These are phyloP conservation scores for Turritopsis rubra DNA, from an alignment of 30 jellyfish, hydroid and myxozoan genomes.

Conservation along the genomic window DNA sequence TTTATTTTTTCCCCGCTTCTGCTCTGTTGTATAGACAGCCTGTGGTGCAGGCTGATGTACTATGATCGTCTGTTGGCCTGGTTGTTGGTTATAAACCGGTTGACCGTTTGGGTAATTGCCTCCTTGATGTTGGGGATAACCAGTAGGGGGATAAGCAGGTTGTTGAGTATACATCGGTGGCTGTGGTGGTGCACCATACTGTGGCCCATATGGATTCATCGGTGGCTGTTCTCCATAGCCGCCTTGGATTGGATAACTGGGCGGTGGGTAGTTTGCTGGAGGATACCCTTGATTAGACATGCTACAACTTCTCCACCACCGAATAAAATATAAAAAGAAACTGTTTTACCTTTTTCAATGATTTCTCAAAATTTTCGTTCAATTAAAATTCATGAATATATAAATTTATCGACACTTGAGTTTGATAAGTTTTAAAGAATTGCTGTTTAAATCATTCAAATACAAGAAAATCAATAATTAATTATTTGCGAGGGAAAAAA, in stretches of 20 bases:
- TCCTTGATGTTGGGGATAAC: background rate
- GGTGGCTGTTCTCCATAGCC: constrained; percentile 8
- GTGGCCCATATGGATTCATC: background rate
- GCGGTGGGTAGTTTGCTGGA: constrained; percentile 15
- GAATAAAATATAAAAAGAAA: background rate
- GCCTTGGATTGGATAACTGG: constrained; percentile 4
- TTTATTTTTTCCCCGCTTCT: background rate
- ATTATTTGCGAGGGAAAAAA: background rate
- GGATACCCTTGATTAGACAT: constrained; percentile 1
- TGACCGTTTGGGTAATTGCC: background rate
- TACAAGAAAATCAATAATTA: background rate
- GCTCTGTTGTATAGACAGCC: background rate
- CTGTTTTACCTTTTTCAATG: too few relatives aligned
- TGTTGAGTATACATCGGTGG: constrained; percentile 10
- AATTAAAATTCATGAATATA: too few relatives aligned
- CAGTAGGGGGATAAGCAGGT: constrained; percentile 3
- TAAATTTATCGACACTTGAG: background rate
- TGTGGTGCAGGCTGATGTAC: constrained; percentile 24
- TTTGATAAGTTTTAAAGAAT: too few relatives aligned
- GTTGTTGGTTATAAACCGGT: constrained; percentile 11
- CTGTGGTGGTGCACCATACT: background rate
- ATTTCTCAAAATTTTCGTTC: too few relatives aligned
- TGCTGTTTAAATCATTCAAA: background rate
- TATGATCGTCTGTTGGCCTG: constrained; percentile 13
- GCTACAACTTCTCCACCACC: background rate